Percentiles rank a stretch among this genome's conserved stretches.
These are phyloP conservation scores for Leucosticte australis DNA, from an alignment of 2,113 vertebrate genomes.

Conservation along the genomic window DNA sequence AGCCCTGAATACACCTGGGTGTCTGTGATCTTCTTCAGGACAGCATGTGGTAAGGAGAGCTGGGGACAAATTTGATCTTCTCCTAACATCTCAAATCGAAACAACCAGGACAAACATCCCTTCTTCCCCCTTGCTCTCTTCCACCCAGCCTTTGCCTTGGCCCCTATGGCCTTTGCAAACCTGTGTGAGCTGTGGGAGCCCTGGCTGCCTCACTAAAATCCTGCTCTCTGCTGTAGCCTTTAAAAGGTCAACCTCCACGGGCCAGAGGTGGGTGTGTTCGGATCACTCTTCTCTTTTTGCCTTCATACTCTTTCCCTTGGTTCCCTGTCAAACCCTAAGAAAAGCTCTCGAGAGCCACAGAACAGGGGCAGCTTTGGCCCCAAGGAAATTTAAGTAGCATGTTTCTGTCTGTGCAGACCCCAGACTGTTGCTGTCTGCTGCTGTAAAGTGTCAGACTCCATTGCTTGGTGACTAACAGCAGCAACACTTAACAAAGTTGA, in stretches of 20 bases:
- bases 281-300: not conserved
- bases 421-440: not conserved
- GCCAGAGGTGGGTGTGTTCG: not conserved
- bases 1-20: not conserved
- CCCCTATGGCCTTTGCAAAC: not conserved
- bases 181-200: not conserved
- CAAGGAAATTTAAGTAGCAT: not conserved
- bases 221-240: not conserved
- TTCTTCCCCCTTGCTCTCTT: not conserved
- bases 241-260: not conserved
- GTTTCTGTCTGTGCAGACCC: not conserved
- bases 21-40: not conserved
- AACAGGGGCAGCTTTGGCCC: not conserved
- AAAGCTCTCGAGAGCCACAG: not conserved
- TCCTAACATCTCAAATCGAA: not conserved
- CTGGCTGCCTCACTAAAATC: not conserved
- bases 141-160: not conserved
- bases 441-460: not conserved
- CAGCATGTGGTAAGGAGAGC: accelerated
- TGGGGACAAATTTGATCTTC: not conserved
- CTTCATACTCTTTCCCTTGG: not conserved
- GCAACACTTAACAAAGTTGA: constrained; percentile 28
- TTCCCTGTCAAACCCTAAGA: not conserved
- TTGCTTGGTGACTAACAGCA: constrained; percentile 11
- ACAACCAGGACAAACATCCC: not conserved